Evolutionary conservation across 2,113 vertebrate genomes (phyloP).

Genomic region (Xiphorhynchus elegans): DNA sequence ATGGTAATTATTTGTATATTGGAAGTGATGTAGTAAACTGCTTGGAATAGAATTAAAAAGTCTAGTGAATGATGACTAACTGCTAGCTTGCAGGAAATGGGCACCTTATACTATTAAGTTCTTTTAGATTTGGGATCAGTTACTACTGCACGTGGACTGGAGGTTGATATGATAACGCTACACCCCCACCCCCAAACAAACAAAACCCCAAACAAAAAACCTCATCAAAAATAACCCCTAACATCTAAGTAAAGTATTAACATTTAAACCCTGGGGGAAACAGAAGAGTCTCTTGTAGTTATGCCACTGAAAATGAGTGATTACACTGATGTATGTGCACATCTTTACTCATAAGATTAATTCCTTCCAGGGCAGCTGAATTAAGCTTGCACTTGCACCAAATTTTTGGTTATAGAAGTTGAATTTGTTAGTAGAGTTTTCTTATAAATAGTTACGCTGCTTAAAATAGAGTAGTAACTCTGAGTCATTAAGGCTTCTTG

Average conservation of each 20-base stretch:
- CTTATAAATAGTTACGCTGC: neutral
- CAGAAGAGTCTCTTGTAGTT: neutral
- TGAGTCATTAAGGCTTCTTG: neutral
- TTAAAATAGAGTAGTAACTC: neutral
- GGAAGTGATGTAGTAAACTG: neutral
- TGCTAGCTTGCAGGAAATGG: neutral
- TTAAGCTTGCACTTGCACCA: neutral
- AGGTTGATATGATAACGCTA: neutral
- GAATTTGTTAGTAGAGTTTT: neutral
- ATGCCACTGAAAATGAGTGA: neutral
- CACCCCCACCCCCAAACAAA: neutral
- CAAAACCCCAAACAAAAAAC: neutral
- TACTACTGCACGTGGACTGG: neutral
- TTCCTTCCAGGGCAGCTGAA: neutral
- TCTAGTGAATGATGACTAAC: neutral
- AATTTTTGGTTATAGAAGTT: neutral
- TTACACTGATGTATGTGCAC: neutral
- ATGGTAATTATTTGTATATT: conserved; percentile 78
- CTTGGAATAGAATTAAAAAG: neutral
- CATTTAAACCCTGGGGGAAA: neutral
- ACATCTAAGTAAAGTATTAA: neutral
- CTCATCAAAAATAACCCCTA: neutral
- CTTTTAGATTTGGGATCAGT: neutral
- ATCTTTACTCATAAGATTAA: neutral
- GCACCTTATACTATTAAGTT: neutral